phyloP scores from a whole-genome alignment of 2,113 vertebrate genomes.

The Pyxicephalus adspersus region DNA sequence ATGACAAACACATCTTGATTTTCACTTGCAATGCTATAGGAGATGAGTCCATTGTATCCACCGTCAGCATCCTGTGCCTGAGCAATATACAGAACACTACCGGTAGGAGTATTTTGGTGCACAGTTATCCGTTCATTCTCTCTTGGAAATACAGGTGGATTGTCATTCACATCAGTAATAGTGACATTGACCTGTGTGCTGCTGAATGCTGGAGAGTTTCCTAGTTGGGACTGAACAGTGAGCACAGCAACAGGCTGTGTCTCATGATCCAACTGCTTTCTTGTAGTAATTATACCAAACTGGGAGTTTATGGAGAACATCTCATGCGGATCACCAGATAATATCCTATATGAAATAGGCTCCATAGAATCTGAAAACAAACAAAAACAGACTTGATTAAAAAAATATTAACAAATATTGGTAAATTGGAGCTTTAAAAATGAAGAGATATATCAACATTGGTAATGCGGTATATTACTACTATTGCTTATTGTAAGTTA shows the following conservation, averaged over 20 bases:
- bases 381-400: background rate
- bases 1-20: conserved; percentile 71
- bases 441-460: background rate
- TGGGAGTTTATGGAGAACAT: conserved; percentile 79
- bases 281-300: conserved; percentile 80
- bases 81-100: conserved; percentile 83
- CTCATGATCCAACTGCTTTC: conserved; percentile 81
- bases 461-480: no score
- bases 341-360: conserved; percentile 81
- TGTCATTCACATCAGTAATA: conserved; percentile 86
- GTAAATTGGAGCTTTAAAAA: background rate
- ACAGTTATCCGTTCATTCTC: conserved; percentile 70
- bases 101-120: conserved; percentile 70
- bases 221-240: conserved; percentile 78
- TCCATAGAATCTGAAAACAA: conserved; percentile 75
- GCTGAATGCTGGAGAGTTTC: conserved; percentile 71
- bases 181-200: conserved; percentile 84
- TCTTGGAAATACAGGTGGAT: conserved; percentile 75
- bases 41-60: conserved; percentile 77
- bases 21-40: conserved; percentile 71
- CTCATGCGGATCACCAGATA: conserved; percentile 80
- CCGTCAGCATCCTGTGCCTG: conserved; percentile 87
- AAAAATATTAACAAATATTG: background rate
- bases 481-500: no score
- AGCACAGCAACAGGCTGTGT: conserved; percentile 74